phyloP scores from a whole-genome alignment of 2,888 invertebrate genomes.

The Eupithecia abbreviata region DNA sequence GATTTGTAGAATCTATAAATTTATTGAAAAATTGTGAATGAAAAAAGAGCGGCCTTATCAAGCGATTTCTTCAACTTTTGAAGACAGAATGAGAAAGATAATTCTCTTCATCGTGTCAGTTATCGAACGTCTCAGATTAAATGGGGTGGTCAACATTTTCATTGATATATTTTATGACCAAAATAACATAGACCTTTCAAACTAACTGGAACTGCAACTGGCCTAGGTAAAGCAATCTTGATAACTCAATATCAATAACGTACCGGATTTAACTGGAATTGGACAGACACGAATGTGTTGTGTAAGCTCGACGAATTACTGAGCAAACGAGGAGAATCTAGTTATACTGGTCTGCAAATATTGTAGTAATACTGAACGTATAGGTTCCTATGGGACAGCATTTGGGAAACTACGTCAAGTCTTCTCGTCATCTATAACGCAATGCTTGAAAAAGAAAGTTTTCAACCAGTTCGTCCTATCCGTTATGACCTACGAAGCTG shows the following conservation, averaged over 20 bases:
- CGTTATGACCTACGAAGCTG: no score
- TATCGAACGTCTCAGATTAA: background rate
- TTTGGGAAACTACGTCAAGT: no score
- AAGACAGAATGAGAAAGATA: background rate
- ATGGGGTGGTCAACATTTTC: no score
- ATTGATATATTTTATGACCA: background rate
- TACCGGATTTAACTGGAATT: background rate
- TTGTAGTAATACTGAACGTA: background rate
- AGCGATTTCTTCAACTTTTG: no score
- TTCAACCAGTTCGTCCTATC: no score
- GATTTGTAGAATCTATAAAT: background rate
- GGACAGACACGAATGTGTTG: background rate
- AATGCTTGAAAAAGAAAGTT: no score
- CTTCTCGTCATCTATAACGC: no score
- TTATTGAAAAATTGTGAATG: no score
- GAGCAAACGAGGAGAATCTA: background rate
- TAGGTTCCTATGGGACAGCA: background rate
- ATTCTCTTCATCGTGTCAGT: background rate
- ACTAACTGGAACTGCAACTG: background rate
- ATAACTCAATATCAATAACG: background rate
- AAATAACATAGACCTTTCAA: background rate
- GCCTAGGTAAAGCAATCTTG: conserved; percentile 5
- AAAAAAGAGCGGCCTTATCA: no score
- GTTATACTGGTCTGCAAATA: background rate
- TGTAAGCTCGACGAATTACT: background rate